Evolutionary conservation across 2,797 vertebrate species (phyloP).

Genomic region (Discoglossus pictus): DNA sequence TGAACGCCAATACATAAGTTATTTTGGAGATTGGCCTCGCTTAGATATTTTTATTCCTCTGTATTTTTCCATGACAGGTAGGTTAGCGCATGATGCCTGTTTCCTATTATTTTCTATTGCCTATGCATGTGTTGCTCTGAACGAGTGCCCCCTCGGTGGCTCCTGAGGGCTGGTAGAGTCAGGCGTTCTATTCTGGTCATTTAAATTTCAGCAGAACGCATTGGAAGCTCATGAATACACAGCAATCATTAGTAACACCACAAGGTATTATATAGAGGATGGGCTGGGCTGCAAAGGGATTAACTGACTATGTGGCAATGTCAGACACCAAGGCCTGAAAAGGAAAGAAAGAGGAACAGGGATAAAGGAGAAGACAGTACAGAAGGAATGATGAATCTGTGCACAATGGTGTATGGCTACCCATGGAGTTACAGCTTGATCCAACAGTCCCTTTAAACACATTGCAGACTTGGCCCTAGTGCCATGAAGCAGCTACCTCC

Average conservation of each 20-base stretch:
- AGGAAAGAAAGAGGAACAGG: constrained; percentile 2
- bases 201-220: constrained; percentile 3
- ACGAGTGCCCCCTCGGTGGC: constrained; percentile 11
- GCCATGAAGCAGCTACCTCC: background rate
- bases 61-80: too few relatives aligned
- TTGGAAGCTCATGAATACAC: constrained; percentile 26
- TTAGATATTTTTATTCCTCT: too few relatives aligned
- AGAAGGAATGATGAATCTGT: constrained; percentile 23
- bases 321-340: background rate
- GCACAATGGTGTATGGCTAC: background rate
- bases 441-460: constrained; percentile 15
- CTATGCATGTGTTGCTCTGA: constrained; percentile 4
- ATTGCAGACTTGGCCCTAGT: background rate
- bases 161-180: background rate
- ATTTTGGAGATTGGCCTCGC: too few relatives aligned
- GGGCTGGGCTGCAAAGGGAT: constrained; percentile 4
- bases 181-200: constrained; percentile 4
- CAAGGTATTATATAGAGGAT: constrained; percentile 10
- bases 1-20: too few relatives aligned
- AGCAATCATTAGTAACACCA: constrained; percentile 21
- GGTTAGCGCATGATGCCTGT: too few relatives aligned
- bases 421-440: constrained; percentile 6
- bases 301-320: background rate
- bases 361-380: constrained; percentile 16
- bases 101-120: too few relatives aligned